Evolutionary conservation across 2,113 vertebrate species (phyloP), one percentile per base, ranked within the genome.

Genomic region (Neotragus pygmaeus): DNA sequence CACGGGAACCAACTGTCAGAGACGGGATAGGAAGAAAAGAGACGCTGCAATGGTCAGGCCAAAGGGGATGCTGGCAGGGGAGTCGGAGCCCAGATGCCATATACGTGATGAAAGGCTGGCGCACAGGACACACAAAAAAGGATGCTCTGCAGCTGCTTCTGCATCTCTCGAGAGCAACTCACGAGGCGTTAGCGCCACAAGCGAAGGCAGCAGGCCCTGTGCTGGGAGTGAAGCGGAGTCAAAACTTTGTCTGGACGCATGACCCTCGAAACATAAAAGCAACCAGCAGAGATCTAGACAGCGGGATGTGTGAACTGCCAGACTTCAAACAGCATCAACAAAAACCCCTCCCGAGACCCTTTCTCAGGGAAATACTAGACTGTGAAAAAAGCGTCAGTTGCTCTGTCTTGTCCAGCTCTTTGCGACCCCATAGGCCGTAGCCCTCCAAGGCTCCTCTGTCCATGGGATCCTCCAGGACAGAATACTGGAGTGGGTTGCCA

Each of bases 141-240:
- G 25, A 27, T 11, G 17, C n/a, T 11, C 39, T 23, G 15, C 33
- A 57, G 30, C 8, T 14, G 27, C 47, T 83, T 66, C 82, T 36
- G 28, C 62, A 14, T 33, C 19, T 28, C 3, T 27, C 25, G 2
- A 49, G 25, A 83, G 30, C 10, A 28, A 7, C 73, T 39, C 25
- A 12, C 3, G 13, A 33, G 58, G n/a, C 21, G 0, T 2, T 1
- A 39, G 9, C 3, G 1, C 27, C 25, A 12, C 47, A 13, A 27
- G 66, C 1, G 1, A 64, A 51, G 43, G 13, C 6, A 21, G 13
- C 13, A 15, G 30, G 14, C 11, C 21, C 15, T 30, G n/a, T 14
- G 23, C 23, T 6, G 2, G 45, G 14, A 43, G 6, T 11, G 12
- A 53, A 13, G 28, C 8, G 0, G 3, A 2, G 15, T 23, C 17